These are phyloP conservation scores for Ophion costatus DNA, from an alignment of 2,888 invertebrate genomes.

Conservation along the genomic window DNA sequence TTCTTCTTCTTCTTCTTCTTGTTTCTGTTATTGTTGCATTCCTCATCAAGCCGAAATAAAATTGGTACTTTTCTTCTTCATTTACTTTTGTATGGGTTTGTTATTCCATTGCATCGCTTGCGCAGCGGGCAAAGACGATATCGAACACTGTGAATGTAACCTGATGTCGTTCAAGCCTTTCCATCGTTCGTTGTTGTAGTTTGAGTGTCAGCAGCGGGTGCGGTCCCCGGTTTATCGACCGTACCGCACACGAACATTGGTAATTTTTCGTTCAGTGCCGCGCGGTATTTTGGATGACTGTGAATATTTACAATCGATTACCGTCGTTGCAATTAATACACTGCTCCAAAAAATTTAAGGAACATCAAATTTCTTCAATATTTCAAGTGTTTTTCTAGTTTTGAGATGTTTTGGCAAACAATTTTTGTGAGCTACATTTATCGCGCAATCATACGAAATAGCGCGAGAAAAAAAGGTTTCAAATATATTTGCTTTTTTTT, in stretches of 20 bases:
- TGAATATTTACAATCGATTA: conserved; percentile 69
- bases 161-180: conserved; percentile 53
- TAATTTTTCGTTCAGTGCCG: conserved; percentile 90
- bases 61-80: background rate
- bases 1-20: too few relatives aligned
- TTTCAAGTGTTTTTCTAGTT: too few relatives aligned
- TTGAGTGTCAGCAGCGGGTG: conserved; percentile 83
- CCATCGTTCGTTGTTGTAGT: conserved; percentile 49
- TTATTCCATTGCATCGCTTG: conserved; percentile 17
- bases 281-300: conserved; percentile 92
- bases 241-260: conserved; percentile 89
- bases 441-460: too few relatives aligned
- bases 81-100: background rate
- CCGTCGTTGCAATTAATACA: background rate
- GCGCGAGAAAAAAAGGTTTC: too few relatives aligned
- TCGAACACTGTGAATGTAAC: background rate
- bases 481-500: too few relatives aligned
- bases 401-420: too few relatives aligned
- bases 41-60: background rate
- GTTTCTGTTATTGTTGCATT: background rate
- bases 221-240: conserved; percentile 84
- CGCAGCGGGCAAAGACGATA: background rate
- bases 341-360: too few relatives aligned
- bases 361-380: too few relatives aligned
- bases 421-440: too few relatives aligned